Conservation (phyloP, 2,113 vertebrate species). For the Pedionomus torquatus region DNA sequence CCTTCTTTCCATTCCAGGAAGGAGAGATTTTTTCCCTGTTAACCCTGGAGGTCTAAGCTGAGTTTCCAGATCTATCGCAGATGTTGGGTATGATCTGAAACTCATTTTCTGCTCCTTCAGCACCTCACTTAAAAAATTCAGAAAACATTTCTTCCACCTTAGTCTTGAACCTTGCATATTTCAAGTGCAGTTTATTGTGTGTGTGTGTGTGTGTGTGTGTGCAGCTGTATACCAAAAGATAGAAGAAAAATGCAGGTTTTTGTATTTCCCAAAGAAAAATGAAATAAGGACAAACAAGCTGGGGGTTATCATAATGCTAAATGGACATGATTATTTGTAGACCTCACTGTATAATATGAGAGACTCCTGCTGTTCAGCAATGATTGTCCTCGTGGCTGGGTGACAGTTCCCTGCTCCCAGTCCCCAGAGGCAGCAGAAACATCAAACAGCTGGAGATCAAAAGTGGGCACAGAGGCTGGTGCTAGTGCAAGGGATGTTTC, state of each 20-base stretch:
- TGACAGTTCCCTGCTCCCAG: background rate
- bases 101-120: background rate
- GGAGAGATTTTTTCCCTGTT: background rate
- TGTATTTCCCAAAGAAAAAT: background rate
- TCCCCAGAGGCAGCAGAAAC: background rate
- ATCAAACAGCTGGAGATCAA: background rate
- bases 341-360: background rate
- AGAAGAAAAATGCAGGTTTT: background rate
- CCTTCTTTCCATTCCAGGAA: background rate
- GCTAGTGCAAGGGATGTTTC: background rate
- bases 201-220: accelerated
- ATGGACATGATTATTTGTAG: background rate
- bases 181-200: background rate
- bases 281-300: background rate
- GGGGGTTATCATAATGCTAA: background rate
- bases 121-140: background rate
- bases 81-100: background rate
- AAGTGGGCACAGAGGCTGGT: background rate
- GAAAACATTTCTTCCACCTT: background rate
- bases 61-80: background rate
- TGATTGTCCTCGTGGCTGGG: background rate
- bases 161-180: background rate
- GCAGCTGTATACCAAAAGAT: background rate
- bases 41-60: background rate
- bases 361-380: background rate